Conservation (phyloP, 35 echinoderm and acorn worm species). For the Strongylocentrotus purpuratus region DNA sequence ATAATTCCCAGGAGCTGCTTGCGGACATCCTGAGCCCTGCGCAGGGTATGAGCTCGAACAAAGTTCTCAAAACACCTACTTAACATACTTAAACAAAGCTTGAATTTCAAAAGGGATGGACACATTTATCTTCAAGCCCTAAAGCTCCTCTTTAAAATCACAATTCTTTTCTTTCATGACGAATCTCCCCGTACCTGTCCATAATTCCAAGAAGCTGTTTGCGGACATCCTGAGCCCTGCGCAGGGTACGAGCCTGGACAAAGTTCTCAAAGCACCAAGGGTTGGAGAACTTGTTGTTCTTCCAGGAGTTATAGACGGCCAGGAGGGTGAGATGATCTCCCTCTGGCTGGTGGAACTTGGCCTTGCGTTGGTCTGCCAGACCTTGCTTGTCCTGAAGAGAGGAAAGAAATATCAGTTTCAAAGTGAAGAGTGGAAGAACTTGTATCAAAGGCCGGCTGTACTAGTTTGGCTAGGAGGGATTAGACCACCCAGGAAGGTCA, state of each 20-base stretch:
- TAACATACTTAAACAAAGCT: too few species aligned
- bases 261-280: conserved; percentile 99
- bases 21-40: conserved; percentile 86
- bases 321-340: conserved; percentile 93
- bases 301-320: conserved; percentile 99
- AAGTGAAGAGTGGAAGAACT: too few species aligned
- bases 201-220: conserved; percentile 98
- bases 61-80: conserved; percentile 92
- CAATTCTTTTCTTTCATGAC: not conserved
- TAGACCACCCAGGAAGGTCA: too few species aligned
- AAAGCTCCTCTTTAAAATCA: not conserved
- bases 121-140: not conserved
- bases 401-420: too few species aligned
- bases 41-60: conserved; percentile 87
- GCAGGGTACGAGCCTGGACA: conserved; percentile 94
- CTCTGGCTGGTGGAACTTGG: conserved; percentile 95
- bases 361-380: conserved; percentile 93
- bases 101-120: not conserved
- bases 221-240: conserved; percentile 94
- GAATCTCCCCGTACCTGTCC: conserved; percentile 72
- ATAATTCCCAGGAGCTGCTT: conserved; percentile 94
- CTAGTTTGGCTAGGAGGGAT: too few species aligned
- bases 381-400: conserved; percentile 90
- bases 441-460: too few species aligned
- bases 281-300: conserved; percentile 99